Percentiles rank a stretch among this genome's conserved stretches.
phyloP scores from a whole-genome alignment of 35 echinoderm and acorn worm genomes.

The Lytechinus pictus region DNA sequence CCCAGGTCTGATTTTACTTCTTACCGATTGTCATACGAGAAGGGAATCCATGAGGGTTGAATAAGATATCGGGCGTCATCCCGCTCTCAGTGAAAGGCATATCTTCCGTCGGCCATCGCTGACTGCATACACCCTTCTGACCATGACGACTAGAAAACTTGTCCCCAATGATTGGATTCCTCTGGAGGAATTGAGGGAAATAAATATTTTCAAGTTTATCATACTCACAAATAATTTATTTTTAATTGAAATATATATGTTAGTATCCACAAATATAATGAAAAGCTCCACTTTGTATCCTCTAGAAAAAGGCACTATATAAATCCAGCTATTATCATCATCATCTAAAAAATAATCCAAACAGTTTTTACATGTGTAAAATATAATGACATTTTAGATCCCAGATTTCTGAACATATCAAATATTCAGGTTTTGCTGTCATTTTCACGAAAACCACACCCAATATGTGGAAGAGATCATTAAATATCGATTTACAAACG shows the following conservation, averaged over 20 bases:
- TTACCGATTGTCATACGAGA: slow-evolving; percentile 99
- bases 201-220: neutral
- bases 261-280: neutral
- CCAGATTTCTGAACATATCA: too few relatives aligned
- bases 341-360: too few relatives aligned
- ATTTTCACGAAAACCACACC: too few relatives aligned
- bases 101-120: slow-evolving; percentile 84
- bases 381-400: too few relatives aligned
- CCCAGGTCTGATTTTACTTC: neutral
- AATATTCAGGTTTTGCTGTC: too few relatives aligned
- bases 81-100: slow-evolving; percentile 99
- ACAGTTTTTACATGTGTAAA: too few relatives aligned
- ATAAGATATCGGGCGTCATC: slow-evolving; percentile 99
- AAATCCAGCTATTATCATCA: too few relatives aligned
- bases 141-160: slow-evolving; percentile 99
- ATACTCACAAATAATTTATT: neutral
- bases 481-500: too few relatives aligned
- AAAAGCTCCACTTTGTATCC: too few relatives aligned
- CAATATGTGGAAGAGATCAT: too few relatives aligned
- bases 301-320: too few relatives aligned
- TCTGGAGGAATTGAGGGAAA: slow-evolving; percentile 52
- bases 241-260: neutral
- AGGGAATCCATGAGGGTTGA: slow-evolving; percentile 98
- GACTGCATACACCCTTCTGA: slow-evolving; percentile 99
- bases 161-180: slow-evolving; percentile 90